Evolutionary conservation across 1,140 invertebrate genomes (phyloP), one percentile per base, ranked within the genome.

Genomic region (Drepana arcuata): DNA sequence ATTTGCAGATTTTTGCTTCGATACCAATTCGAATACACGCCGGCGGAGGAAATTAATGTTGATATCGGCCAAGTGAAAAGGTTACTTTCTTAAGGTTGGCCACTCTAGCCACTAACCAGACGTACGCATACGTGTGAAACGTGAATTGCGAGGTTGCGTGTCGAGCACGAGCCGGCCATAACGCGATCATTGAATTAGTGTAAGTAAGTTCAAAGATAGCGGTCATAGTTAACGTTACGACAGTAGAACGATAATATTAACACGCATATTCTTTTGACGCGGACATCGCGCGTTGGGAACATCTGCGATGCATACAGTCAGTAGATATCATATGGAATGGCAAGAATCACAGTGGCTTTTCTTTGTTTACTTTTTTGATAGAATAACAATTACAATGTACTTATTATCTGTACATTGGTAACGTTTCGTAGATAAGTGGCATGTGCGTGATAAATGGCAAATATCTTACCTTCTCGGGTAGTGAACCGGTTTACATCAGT

Each of bases 401-500:
- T 18, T 26, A 34, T 45, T 50, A 49, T 43, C 40, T 43, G 23
- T 29, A 37, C 15, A 27, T 47, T 39, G 33, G 36, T 44, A 47
- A 41, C 37, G 34, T 49, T 28, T 27, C 35, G 37, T 47, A 55
- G 55, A 57, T 47, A 62, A 63, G 50, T 55, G 54, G 52, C 44
- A 59, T 50, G 53, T 43, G 52, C 40, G 42, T 70, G 58, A 58
- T 63, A 71, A 73, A 64, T 62, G 46, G 59, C 58, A 50, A 63
- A 65, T 65, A 64, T 61, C 68, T 78, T 69, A 93, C 93, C 93
- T 92, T 96, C 93, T 88, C 94, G 94, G 56, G 93, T 95, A 73
- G 90, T 94, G 67, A 94, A 91, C 78, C 90, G 89, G 85, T 94
- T 92, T 53, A 96, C 93, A 85, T 95, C 92, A 65, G 92, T 92